These are phyloP conservation scores for Camponotus vicinus DNA, from an alignment of 1,140 invertebrate species.

Conservation along the genomic window DNA sequence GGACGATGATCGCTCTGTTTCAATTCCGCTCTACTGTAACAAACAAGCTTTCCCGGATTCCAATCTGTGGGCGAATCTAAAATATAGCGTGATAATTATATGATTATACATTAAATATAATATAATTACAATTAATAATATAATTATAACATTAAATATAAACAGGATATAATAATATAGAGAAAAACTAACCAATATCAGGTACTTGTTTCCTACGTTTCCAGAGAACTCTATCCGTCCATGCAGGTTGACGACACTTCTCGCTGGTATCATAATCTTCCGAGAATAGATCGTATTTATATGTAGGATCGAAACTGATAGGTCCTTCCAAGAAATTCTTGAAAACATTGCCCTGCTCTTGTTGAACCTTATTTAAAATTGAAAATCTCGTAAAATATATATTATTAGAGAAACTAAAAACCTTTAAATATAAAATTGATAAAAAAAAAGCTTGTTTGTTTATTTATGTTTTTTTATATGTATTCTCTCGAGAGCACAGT, in stretches of 20 bases:
- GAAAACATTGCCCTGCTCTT: conserved; percentile 95
- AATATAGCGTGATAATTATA: conserved; percentile 39
- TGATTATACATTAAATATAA: no score
- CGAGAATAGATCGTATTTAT: conserved; percentile 99
- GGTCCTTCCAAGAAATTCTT: conserved; percentile 97
- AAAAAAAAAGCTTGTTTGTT: neutral
- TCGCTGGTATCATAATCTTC: conserved; percentile 99
- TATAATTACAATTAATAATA: neutral
- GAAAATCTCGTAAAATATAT: neutral
- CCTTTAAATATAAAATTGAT: neutral
- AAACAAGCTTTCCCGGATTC: conserved; percentile 92
- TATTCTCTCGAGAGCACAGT: no score
- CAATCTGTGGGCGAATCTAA: conserved; percentile 87
- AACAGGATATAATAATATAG: neutral
- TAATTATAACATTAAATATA: neutral
- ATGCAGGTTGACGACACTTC: conserved; percentile 98
- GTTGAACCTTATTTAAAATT: conserved; percentile 87
- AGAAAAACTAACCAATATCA: conserved; percentile 87
- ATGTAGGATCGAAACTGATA: conserved; percentile 98
- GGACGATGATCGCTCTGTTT: conserved; percentile 99
- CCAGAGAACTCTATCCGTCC: conserved; percentile 99
- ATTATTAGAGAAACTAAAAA: conserved; percentile 4
- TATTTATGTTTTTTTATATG: neutral
- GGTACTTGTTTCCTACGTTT: conserved; percentile 91
- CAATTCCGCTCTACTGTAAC: conserved; percentile 97